Conservation (phyloP, 2,888 invertebrate species). For the Drosophila hamatofila region DNA sequence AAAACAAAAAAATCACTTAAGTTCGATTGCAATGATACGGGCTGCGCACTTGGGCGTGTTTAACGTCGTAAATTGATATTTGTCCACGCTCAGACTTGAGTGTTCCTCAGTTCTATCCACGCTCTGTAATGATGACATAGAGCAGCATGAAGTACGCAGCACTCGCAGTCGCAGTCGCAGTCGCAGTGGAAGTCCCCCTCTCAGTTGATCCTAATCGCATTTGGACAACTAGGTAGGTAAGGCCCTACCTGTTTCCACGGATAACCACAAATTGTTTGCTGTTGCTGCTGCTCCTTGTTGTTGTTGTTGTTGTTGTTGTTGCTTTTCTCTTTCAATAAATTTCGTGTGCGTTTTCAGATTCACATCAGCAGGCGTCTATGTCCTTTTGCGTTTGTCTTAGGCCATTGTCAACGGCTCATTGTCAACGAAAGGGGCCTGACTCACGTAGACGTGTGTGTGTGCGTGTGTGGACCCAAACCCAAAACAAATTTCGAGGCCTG, state of each 20-base stretch:
- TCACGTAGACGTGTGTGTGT: conserved; percentile 56
- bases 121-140: conserved; percentile 68
- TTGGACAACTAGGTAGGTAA: conserved; percentile 7
- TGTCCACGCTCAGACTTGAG: conserved; percentile 55
- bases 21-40: conserved; percentile 63
- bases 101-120: conserved; percentile 50
- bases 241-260: conserved; percentile 67
- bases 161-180: background rate
- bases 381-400: conserved; percentile 58
- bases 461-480: conserved; percentile 2
- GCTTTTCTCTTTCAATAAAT: conserved; percentile 53
- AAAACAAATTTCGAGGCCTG: conserved; percentile 8
- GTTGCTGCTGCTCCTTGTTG: conserved; percentile 1
- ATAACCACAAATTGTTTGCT: conserved; percentile 77
- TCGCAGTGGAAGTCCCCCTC: background rate
- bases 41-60: conserved; percentile 35
- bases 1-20: conserved; percentile 62
- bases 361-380: conserved; percentile 73
- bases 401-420: conserved; percentile 73
- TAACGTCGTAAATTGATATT: conserved; percentile 70
- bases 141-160: conserved; percentile 28
- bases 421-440: conserved; percentile 67
- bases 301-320: conserved; percentile 27
- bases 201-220: conserved; percentile 63
- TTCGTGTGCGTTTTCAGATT: conserved; percentile 66